Conservation (phyloP, 64 coral and sea anemone species). For the Trachythela sp. region DNA sequence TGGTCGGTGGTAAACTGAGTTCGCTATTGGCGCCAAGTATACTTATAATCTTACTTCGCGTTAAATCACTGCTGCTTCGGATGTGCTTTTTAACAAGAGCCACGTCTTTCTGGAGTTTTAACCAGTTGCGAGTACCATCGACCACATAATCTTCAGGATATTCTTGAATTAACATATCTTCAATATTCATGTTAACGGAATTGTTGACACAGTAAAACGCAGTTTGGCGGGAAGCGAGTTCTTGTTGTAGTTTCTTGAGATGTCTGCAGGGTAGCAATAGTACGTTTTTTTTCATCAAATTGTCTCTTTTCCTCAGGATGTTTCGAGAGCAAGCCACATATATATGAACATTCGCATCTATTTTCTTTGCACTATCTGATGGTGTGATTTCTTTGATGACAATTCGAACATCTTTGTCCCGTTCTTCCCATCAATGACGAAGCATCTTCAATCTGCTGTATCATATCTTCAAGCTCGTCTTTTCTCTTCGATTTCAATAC, state of each 20-base stretch:
- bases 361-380: background rate
- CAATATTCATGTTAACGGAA: background rate
- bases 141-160: background rate
- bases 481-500: background rate
- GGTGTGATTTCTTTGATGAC: background rate
- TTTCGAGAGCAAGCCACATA: background rate
- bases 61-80: background rate
- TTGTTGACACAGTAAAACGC: background rate
- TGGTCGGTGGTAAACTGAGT: background rate
- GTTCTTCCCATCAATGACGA: background rate
- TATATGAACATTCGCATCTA: background rate
- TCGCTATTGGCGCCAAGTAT: background rate
- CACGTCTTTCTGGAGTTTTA: background rate
- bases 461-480: background rate
- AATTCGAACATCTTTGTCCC: background rate
- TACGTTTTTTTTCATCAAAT: background rate
- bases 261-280: background rate
- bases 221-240: background rate
- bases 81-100: background rate
- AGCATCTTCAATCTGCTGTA: background rate
- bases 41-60: background rate
- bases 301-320: background rate
- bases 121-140: background rate
- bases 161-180: background rate
- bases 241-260: background rate